A percentile compares a stretch with the other conserved stretches of the same genome.
phyloP scores from a whole-genome alignment of 37 sponge, comb jelly and placozoan genomes.

The Haliclona indistincta region DNA sequence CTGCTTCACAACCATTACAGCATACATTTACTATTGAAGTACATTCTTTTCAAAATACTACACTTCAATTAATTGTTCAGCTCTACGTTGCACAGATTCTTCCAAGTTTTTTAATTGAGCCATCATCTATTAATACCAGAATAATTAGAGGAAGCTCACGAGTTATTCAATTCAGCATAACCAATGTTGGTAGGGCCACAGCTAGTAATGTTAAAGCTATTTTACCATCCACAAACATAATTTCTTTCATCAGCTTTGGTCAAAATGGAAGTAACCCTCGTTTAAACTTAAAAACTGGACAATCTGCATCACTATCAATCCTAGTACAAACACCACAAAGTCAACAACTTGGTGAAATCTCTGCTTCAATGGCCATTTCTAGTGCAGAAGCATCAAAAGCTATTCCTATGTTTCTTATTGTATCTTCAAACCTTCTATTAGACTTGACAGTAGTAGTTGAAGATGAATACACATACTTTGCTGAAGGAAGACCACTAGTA shows the following conservation, averaged over 20 bases:
- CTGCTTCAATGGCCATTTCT: no score
- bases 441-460: slow-evolving; percentile 36
- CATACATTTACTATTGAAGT: slow-evolving; percentile 9
- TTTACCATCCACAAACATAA: slow-evolving; percentile 4
- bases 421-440: slow-evolving; percentile 26
- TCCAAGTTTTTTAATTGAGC: slow-evolving; percentile 18
- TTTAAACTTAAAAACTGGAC: slow-evolving; percentile 16
- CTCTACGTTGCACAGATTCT: slow-evolving; percentile 25
- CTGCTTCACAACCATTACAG: not conserved
- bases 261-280: not conserved
- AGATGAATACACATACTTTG: slow-evolving; percentile 51
- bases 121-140: slow-evolving; percentile 22
- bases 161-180: slow-evolving; percentile 26
- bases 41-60: slow-evolving; percentile 11
- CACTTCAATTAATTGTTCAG: not conserved
- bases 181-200: slow-evolving; percentile 29
- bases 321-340: not conserved
- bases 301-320: slow-evolving; percentile 25
- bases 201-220: slow-evolving; percentile 12
- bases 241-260: slow-evolving; percentile 38
- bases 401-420: slow-evolving; percentile 8
- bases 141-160: slow-evolving; percentile 26
- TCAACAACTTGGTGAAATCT: no score
- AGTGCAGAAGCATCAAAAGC: not conserved
- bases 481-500: slow-evolving; percentile 32